Percentiles rank a stretch among this genome's conserved stretches.
These are phyloP conservation scores for Daphoenositta chrysoptera DNA, from an alignment of 2,113 vertebrate species.

Conservation along the genomic window DNA sequence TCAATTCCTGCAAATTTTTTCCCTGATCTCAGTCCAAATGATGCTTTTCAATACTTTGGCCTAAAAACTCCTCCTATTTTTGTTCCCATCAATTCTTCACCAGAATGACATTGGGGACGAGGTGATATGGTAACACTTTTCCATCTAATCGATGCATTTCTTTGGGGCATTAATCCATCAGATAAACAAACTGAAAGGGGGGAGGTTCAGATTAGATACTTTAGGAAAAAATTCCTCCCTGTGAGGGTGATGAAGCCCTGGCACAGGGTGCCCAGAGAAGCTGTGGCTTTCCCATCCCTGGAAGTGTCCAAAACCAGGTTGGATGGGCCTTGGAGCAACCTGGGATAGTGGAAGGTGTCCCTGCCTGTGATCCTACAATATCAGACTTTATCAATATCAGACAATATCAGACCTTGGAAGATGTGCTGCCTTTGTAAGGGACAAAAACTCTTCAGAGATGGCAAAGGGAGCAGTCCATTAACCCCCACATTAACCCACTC, in stretches of 20 bases:
- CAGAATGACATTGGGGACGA: fast-evolving
- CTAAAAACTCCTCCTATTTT: background rate
- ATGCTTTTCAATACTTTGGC: background rate
- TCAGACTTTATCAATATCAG: background rate
- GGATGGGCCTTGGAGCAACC: fast-evolving
- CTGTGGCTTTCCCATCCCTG: background rate
- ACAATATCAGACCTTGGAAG: background rate
- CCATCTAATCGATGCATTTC: background rate
- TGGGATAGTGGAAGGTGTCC: background rate
- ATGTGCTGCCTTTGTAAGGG: background rate
- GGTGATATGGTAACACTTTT: background rate
- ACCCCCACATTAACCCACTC: background rate
- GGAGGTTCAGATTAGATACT: background rate
- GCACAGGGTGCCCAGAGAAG: background rate
- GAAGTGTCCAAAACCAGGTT: background rate
- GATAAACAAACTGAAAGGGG: background rate
- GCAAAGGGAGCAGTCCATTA: background rate
- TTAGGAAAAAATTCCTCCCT: background rate
- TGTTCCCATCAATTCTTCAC: background rate
- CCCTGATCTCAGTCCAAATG: background rate
- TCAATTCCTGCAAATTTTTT: background rate
- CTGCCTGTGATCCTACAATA: background rate
- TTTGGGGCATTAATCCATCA: background rate
- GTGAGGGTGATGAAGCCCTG: background rate
- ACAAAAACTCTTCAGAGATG: background rate